Base-by-base conservation (phyloP, 2,797 vertebrate species). In the Gorsachius magnificus region DNA sequence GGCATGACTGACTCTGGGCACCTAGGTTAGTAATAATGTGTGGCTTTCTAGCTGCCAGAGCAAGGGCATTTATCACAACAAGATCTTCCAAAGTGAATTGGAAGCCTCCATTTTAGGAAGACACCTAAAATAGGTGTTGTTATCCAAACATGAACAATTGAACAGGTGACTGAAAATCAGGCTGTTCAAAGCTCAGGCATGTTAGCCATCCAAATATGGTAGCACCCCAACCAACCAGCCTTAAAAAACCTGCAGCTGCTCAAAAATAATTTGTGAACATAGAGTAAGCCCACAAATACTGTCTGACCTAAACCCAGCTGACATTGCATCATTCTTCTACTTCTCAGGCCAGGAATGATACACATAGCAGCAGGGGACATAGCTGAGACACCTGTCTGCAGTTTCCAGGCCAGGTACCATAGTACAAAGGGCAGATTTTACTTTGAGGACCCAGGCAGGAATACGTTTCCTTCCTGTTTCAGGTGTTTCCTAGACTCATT, bases 291-390 rank as follows among this genome's bases (percentile, higher is more conserved):
- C 85, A 76, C 26, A 85, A 82, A 93, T 65, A 68, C 25, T 45
- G 38, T 56, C 64, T 90, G 81, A 92, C 46, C 48, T 68, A 92
- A 95, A 56, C 10, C 31, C 46, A 83, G 56, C 71, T 46, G 46
- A 82, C 35, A 87, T 57, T 92, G 65, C 75, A 13, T 89, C 81
- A 79, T 85, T 89, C 38, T 50, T 53, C n/a, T 58, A 36, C 43
- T 92, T 88, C 41, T 88, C 43, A 45, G 41, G 36, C 6, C 31
- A 90, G 36, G 45, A 74, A 70, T 20, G 20, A 82, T 21, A 74
- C 22, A 20, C 41, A 29, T 16, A 92, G 56, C 16, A 77, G 29
- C 38, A 84, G 58, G 24, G 58, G 16, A 90, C 25, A 33, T 4
- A 66, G 56, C 31, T 60, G 57, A 85, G 81, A 74, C 29, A 76